phyloP scores from a whole-genome alignment of 2,888 invertebrate genomes.

The Alloscopus bannaensis region DNA sequence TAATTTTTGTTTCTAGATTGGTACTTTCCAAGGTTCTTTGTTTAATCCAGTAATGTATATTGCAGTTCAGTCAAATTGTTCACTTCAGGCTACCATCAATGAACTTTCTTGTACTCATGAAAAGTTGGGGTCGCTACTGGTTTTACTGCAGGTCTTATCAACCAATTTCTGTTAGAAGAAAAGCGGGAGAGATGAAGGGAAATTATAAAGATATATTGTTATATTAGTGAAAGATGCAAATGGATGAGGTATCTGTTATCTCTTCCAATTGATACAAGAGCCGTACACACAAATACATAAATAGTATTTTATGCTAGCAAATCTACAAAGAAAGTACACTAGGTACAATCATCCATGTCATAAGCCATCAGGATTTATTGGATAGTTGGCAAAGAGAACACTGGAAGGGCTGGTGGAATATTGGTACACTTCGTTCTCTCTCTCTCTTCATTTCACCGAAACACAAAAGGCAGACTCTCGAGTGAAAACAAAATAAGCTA shows the following conservation, averaged over 20 bases:
- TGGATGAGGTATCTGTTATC: conserved; percentile 26
- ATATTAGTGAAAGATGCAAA: conserved; percentile 60
- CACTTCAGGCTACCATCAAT: too few species aligned
- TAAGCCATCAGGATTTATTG: conserved; percentile 67
- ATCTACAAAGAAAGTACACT: too few species aligned
- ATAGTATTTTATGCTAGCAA: not conserved
- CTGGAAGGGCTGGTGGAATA: conserved; percentile 13
- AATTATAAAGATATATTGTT: conserved; percentile 56
- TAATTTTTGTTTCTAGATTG: too few species aligned
- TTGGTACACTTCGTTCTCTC: not conserved
- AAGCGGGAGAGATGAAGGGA: conserved; percentile 41
- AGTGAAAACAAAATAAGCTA: conserved; percentile 31
- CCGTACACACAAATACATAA: too few species aligned
- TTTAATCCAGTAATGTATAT: too few species aligned
- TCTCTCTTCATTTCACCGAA: not conserved
- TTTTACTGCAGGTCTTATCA: too few species aligned
- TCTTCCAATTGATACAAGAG: not conserved
- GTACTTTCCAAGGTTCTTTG: too few species aligned
- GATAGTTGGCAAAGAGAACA: conserved; percentile 62
- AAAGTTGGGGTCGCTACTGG: too few species aligned
- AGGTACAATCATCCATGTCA: conserved; percentile 59
- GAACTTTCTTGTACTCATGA: too few species aligned
- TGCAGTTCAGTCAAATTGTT: too few species aligned
- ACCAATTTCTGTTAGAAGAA: not conserved
- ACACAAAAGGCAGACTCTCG: not conserved